phyloP scores from a whole-genome alignment of 2,113 vertebrate species.

The Leptobrachium ailaonicum region DNA sequence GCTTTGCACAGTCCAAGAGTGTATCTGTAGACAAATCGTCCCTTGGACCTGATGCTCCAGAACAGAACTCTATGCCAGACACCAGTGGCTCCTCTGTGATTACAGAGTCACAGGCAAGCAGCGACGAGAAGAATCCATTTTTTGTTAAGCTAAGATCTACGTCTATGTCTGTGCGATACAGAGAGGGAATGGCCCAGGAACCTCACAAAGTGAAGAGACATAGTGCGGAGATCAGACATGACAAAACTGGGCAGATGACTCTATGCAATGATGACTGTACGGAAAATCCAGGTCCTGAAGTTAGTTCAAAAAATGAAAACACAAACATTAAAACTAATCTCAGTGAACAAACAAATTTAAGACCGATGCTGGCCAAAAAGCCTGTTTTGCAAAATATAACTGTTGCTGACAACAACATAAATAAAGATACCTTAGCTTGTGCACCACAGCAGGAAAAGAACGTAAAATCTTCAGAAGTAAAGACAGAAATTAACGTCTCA shows the following conservation, averaged over 20 bases:
- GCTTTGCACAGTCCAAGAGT: conserved; percentile 36
- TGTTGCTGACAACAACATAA: conserved; percentile 41
- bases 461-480: conserved; percentile 47
- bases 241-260: conserved; percentile 54
- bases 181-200: conserved; percentile 58
- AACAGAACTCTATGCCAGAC: conserved; percentile 34
- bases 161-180: conserved; percentile 73
- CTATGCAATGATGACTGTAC: conserved; percentile 57
- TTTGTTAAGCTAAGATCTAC: conserved; percentile 86
- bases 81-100: conserved; percentile 47
- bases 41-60: conserved; percentile 32
- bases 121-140: conserved; percentile 72
- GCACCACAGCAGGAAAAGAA: conserved; percentile 57
- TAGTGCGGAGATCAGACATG: conserved; percentile 66
- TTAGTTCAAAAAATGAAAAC: conserved; percentile 55
- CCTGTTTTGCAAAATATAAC: conserved; percentile 62
- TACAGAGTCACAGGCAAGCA: conserved; percentile 48
- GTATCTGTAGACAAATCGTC: conserved; percentile 41
- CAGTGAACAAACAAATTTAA: conserved; percentile 63
- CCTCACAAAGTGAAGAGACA: conserved; percentile 63
- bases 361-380: conserved; percentile 68
- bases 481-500: conserved; percentile 55
- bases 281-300: conserved; percentile 36
- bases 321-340: conserved; percentile 60
- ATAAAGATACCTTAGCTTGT: conserved; percentile 29